Base-by-base conservation (phyloP, 2,888 invertebrate species). In the Nycteola revayana region DNA sequence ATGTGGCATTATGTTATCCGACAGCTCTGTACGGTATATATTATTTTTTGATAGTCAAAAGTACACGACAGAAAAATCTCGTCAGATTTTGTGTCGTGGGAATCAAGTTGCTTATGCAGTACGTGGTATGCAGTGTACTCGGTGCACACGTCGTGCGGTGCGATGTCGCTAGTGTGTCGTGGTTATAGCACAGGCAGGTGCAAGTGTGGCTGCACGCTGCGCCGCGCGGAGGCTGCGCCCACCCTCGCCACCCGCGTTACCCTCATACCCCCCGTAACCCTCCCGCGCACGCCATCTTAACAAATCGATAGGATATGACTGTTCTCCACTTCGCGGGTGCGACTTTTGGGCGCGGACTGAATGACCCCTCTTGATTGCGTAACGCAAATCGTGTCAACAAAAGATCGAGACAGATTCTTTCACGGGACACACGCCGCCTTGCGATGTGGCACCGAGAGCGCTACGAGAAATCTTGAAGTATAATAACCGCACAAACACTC, bases 271-370 rank as follows among this genome's bases (percentile, higher is more conserved):
- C 59, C 66, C 67, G 53, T 54, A 50, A 55, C 60, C 69, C 66
- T n/a, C 73, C 75, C 77, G 73, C 76, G 73, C 69, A 74, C 84
- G 82, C 87, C 89, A 85, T 89, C 89, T 90, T 89, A 88, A 89
- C 89, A 89, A 89, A 90, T 90, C 89, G 89, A 90, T 90, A 89
- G 89, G 87, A 89, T 89, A 88, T 89, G 88, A 89, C 87, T 88
- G 85, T 87, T 87, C 88, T 86, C 85, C 78, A 84, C 80, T 81
- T 82, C 81, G 82, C 83, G 83, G 75, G 75, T 78, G 74, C 78
- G 78, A 85, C 85, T 84, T 87, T 88, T 78, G 83, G 87, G 84
- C 73, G 84, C 78, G 79, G 80, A 79, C 81, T 66, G 72, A 79
- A 76, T 85, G 85, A 86, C 84, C 85, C 81, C 75, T 70, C 75